Percentiles rank a stretch among this genome's conserved stretches.
Conservation (phyloP, 2,888 invertebrate species). For the Synergus japonicus region DNA sequence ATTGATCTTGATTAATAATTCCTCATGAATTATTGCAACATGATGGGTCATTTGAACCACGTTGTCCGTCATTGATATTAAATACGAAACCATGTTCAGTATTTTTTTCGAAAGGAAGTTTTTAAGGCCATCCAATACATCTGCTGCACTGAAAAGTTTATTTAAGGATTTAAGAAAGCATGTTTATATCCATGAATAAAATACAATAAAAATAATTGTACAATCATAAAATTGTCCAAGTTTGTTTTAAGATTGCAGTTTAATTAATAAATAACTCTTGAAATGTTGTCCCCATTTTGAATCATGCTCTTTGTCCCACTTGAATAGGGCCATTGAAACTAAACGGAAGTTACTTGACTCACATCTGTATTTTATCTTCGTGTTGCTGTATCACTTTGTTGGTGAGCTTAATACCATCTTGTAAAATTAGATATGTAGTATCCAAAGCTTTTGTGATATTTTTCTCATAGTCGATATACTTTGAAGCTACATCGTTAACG, state of each 20-base stretch:
- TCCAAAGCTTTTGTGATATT: constrained; percentile 65
- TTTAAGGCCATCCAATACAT: constrained; percentile 64
- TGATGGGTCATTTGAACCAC: constrained; percentile 65
- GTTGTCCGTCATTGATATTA: constrained; percentile 63
- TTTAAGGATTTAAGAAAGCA: not conserved
- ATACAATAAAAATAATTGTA: no score
- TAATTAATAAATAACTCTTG: not conserved
- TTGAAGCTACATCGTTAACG: constrained; percentile 40
- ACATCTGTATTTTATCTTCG: constrained; percentile 62
- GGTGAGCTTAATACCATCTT: constrained; percentile 64
- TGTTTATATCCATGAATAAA: not conserved
- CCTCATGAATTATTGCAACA: constrained; percentile 65
- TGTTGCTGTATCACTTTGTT: constrained; percentile 63
- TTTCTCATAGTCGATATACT: constrained; percentile 40
- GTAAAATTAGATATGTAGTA: constrained; percentile 59
- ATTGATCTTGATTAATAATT: constrained; percentile 61
- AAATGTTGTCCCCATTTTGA: constrained; percentile 5
- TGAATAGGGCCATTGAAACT: not conserved
- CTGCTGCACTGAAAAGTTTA: constrained; percentile 64
- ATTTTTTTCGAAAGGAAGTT: constrained; percentile 63
- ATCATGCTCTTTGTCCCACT: not conserved
- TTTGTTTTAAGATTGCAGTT: not conserved
- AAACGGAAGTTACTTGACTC: constrained; percentile 47
- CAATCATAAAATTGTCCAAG: not conserved
- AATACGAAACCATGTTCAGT: constrained; percentile 64